These are phyloP conservation scores for Molanna angustata DNA, from an alignment of 2,888 invertebrate genomes.

Conservation along the genomic window DNA sequence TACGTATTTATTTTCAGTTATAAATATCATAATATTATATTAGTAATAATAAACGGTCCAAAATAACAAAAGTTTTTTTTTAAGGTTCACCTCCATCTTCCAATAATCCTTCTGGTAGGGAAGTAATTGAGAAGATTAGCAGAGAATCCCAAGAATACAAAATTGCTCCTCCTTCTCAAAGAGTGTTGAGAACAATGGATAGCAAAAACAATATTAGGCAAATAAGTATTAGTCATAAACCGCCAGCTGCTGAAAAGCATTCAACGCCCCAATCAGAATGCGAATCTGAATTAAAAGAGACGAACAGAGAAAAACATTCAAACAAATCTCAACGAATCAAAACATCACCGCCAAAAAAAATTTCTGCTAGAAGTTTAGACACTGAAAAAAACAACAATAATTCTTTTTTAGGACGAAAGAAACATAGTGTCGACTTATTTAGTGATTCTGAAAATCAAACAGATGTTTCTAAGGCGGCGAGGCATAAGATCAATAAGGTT, in stretches of 20 bases:
- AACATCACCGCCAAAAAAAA: neutral
- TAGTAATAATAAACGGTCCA: constrained; percentile 18
- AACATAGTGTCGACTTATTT: constrained; percentile 14
- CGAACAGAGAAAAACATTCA: neutral
- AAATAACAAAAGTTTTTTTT: constrained; percentile 29
- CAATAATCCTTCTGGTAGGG: constrained; percentile 32
- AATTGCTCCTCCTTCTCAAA: constrained; percentile 31
- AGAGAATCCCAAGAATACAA: constrained; percentile 4
- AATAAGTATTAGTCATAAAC: constrained; percentile 26
- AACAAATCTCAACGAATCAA: neutral
- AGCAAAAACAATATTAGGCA: constrained; percentile 31
- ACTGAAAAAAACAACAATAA: constrained; percentile 11
- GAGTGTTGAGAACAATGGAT: constrained; percentile 31
- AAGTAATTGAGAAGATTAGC: constrained; percentile 30
- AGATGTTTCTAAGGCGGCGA: constrained; percentile 9
- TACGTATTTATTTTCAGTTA: constrained; percentile 8
- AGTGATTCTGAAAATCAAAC: constrained; percentile 21
- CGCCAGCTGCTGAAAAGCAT: constrained; percentile 13
- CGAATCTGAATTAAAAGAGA: constrained; percentile 3
- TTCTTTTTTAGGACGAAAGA: no score
- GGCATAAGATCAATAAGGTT: constrained; percentile 16
- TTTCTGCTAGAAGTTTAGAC: neutral
- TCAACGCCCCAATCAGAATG: neutral
- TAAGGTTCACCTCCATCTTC: constrained; percentile 32
- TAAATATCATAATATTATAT: constrained; percentile 16